Base-by-base conservation (phyloP, 2,113 vertebrate genomes). In the Bubo blakistoni region DNA sequence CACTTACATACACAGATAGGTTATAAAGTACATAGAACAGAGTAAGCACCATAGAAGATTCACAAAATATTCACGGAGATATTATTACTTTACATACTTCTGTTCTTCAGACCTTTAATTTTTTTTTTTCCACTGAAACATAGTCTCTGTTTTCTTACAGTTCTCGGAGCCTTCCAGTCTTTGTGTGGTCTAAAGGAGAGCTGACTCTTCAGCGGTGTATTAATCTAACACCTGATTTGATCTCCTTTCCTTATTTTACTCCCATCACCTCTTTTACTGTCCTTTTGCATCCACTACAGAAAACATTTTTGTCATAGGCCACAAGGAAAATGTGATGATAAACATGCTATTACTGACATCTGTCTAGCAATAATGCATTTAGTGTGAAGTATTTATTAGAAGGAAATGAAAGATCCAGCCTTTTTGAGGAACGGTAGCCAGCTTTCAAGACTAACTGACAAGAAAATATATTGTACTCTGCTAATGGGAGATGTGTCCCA, bases 401-500 rank as follows among this genome's bases (percentile, higher is more conserved):
- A 96, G 97, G 96, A 95, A 79, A 89, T 96, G 90, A 98, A 96
- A 98, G 93, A 93, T 62, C 57, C 80, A 88, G 47, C 27, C 66
- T 91, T 97, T 95, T 84, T 86, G 92, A 97, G 67, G 55, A 85
- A 77, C 3, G 15, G 36, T 73, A 92, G 85, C 62, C 85, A 95
- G 78, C 61, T 94, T 96, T 97, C 92, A 95, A 96, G 90, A 97
- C 97, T 94, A 98, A 97, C 86, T 93, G 92, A 97, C 94, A 98
- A 96, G 89, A 91, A 97, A 98, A 98, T 96, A 78, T 78, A 95
- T 89, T 89, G 73, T 90, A 94, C 67, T 40, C 47, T 88, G 59
- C 71, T 96, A 97, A 97, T 90, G 94, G 97, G 95, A 97, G 88
- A 94, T 72, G 65, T 89, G 66, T 93, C 74, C 87, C 93, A 46